Evolutionary conservation across 2,797 vertebrate genomes (phyloP).

Genomic region (Tiaroga cobitis): DNA sequence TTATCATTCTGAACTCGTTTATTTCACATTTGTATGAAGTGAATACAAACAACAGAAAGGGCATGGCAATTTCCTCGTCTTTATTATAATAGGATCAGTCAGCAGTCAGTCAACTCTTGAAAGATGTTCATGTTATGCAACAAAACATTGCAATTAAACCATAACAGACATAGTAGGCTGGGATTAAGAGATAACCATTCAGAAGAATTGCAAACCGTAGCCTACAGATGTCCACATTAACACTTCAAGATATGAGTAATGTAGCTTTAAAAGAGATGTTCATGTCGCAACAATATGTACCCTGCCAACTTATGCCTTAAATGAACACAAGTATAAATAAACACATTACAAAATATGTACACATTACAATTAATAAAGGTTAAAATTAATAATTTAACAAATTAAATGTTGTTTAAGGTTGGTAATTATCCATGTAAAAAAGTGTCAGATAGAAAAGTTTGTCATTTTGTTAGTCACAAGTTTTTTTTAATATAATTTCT

Average conservation of each 20-base stretch:
- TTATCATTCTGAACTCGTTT: background rate
- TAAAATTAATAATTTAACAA: background rate
- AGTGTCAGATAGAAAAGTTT: background rate
- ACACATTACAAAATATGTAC: background rate
- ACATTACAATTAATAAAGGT: background rate
- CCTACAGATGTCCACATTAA: background rate
- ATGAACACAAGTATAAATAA: background rate
- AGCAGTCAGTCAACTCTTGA: constrained; percentile 35
- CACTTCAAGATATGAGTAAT: background rate
- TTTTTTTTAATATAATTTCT: background rate
- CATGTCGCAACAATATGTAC: background rate
- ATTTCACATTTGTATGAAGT: background rate
- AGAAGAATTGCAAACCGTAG: background rate
- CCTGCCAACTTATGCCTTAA: background rate
- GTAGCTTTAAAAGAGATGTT: background rate
- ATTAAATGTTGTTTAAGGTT: background rate
- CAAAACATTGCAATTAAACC: constrained; percentile 29
- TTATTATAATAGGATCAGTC: constrained; percentile 30
- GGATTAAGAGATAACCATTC: constrained; percentile 24
- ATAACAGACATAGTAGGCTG: background rate
- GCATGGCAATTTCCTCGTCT: constrained; percentile 33
- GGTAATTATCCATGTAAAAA: background rate
- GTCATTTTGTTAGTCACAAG: background rate
- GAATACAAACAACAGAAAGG: constrained; percentile 26
- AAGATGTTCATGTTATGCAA: constrained; percentile 37